Evolutionary conservation across 2,888 invertebrate genomes (phyloP), one percentile per base, ranked within the genome.

Genomic region (Lumbricus terrestris): DNA sequence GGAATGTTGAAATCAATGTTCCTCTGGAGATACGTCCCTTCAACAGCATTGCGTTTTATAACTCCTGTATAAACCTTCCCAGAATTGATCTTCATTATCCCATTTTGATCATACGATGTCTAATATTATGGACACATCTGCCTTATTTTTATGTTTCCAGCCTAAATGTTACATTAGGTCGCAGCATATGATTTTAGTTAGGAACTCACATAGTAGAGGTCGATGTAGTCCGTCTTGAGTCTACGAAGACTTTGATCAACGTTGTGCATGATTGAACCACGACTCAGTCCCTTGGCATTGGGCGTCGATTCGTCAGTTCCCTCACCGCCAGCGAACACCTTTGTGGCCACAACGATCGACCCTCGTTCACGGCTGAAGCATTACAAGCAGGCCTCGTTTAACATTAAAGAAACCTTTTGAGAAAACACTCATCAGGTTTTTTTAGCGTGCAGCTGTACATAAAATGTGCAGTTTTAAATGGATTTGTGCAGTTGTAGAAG

Each of bases 151-250:
- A 47, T 18, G 16, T 42, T 11, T 42, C 16, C 16, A 6, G 16
- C 42, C 11, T 42, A 15, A 6, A 42, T 42, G 2, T 6, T 42
- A 42, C 16, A 16, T 42, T 29, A 1, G 29, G 5, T 29, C 2
- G n/a, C n/a, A 29, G 29, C 0, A 4, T 5, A 54, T 54, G 29
- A n/a, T 54, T 29, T 69, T 29, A 29, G 1, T 29, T 29, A 69
- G 8, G 85, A 85, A 85, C 85, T 85, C n/a, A 92, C 94, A 92
- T 93, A 93, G 90, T 93, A 93, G 23, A 94, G 91, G 90, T 94
- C 94, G 20, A 94, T 92, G 89, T 93, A 94, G 89, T 92, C 92
- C 13, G 94, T 94, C 82, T 92, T 83, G 29, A 92, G 91, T 83
- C 92, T 88, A 35, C 89, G 85, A 37, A 94, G 90, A 91, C 93